A percentile compares a stretch with the other conserved stretches of the same genome.
Conservation (phyloP, 2,888 invertebrate genomes). For the Callimorpha dominula region DNA sequence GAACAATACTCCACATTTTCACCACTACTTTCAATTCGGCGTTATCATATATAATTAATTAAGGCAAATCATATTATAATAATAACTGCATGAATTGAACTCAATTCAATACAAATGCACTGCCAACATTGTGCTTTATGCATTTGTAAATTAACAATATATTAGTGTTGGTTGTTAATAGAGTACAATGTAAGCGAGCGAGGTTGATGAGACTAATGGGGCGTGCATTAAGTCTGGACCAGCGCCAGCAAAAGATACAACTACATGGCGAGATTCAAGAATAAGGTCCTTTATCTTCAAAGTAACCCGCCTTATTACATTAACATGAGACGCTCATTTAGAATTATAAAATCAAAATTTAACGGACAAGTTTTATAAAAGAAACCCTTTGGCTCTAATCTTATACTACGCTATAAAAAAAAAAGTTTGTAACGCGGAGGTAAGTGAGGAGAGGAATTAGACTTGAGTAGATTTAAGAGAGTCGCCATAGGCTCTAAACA, state of each 20-base stretch:
- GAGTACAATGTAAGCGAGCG: slow-evolving; percentile 60
- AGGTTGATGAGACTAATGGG: slow-evolving; percentile 42
- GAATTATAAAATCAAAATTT: slow-evolving; percentile 17
- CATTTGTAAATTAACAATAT: slow-evolving; percentile 59
- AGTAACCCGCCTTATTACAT: slow-evolving; percentile 52
- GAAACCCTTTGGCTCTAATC: slow-evolving; percentile 20
- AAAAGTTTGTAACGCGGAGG: no score
- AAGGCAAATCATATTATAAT: slow-evolving; percentile 30
- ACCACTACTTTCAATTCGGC: not conserved
- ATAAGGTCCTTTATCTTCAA: slow-evolving; percentile 68
- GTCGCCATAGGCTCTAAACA: slow-evolving; percentile 42
- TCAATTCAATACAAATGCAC: slow-evolving; percentile 37
- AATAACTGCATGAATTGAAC: slow-evolving; percentile 16
- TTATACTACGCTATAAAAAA: slow-evolving; percentile 21
- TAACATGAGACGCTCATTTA: slow-evolving; percentile 44
- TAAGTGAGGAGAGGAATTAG: no score
- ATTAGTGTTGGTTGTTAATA: slow-evolving; percentile 58
- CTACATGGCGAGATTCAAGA: slow-evolving; percentile 56
- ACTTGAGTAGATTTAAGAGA: no score
- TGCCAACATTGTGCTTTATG: slow-evolving; percentile 51
- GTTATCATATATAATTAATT: slow-evolving; percentile 15
- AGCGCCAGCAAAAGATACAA: slow-evolving; percentile 58
- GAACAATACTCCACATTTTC: no score
- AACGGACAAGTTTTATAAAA: not conserved
- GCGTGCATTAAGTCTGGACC: slow-evolving; percentile 56